Conservation (phyloP, 2,797 vertebrate genomes). For the Characodon lateralis region DNA sequence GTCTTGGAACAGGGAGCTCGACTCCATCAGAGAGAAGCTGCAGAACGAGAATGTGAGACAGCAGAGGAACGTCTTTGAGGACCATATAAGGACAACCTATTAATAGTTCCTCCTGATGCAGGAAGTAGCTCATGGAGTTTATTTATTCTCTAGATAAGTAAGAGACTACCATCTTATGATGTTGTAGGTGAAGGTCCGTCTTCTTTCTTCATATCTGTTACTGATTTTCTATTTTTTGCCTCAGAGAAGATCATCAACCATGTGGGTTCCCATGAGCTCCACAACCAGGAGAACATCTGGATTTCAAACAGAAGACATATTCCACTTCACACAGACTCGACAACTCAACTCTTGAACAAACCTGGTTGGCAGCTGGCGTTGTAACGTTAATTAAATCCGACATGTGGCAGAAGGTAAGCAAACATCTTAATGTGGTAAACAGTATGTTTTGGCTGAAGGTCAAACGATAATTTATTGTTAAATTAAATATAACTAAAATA, state of each 20-base stretch:
- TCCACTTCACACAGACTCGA: slow-evolving; percentile 5
- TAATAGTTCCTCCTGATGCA: slow-evolving; percentile 37
- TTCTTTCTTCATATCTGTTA: neutral
- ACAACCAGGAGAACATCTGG: neutral
- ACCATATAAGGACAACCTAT: slow-evolving; percentile 58
- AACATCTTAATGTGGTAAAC: slow-evolving; percentile 1
- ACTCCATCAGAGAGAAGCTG: slow-evolving; percentile 7
- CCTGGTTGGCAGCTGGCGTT: neutral
- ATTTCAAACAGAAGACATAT: neutral
- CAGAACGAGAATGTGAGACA: slow-evolving; percentile 39
- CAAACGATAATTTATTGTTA: neutral
- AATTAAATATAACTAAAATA: neutral
- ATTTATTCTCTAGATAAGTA: slow-evolving; percentile 24
- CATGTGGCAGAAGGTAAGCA: neutral
- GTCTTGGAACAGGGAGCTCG: neutral
- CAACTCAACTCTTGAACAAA: neutral
- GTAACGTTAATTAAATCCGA: neutral
- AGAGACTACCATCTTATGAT: neutral
- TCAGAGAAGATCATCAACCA: neutral
- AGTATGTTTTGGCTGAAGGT: neutral
- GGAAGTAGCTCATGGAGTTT: slow-evolving; percentile 35
- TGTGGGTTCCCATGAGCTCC: neutral
- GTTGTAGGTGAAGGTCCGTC: neutral
- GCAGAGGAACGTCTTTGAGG: slow-evolving; percentile 32
- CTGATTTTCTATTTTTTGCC: neutral